A percentile compares a stretch with the other conserved stretches of the same genome.
These are phyloP conservation scores for Leucoraja erinaceus DNA, from an alignment of 2,113 vertebrate genomes.

Conservation along the genomic window DNA sequence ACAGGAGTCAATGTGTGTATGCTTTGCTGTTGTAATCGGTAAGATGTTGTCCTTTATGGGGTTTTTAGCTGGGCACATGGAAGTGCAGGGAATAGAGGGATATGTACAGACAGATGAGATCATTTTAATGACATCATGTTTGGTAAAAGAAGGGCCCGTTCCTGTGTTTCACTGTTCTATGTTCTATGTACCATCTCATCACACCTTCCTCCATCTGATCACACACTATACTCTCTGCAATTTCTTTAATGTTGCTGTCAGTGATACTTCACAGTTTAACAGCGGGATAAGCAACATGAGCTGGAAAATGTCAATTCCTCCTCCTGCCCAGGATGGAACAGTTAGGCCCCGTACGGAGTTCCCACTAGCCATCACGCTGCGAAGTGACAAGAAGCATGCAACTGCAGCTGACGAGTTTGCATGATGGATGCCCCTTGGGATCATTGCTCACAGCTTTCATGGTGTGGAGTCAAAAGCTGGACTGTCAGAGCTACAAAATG, in stretches of 20 bases:
- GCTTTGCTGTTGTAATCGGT: no score
- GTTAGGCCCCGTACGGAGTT: not conserved
- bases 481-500: not conserved
- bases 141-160: no score
- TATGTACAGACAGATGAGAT: no score
- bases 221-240: not conserved
- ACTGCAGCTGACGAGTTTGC: slow-evolving; percentile 6
- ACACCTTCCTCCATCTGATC: not conserved
- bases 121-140: no score
- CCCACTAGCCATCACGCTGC: not conserved
- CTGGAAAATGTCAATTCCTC: slow-evolving; percentile 10
- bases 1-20: no score
- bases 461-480: not conserved
- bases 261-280: not conserved
- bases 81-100: no score
- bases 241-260: not conserved
- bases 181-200: not conserved
- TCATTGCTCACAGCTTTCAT: not conserved
- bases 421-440: not conserved
- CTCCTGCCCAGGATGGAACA: not conserved
- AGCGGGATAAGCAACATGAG: not conserved
- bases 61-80: no score
- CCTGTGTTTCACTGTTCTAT: no score
- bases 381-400: slow-evolving; percentile 22
- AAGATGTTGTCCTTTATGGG: no score